Evolutionary conservation across 2,797 vertebrate species (phyloP).

Genomic region (Enteromius viviparus): DNA sequence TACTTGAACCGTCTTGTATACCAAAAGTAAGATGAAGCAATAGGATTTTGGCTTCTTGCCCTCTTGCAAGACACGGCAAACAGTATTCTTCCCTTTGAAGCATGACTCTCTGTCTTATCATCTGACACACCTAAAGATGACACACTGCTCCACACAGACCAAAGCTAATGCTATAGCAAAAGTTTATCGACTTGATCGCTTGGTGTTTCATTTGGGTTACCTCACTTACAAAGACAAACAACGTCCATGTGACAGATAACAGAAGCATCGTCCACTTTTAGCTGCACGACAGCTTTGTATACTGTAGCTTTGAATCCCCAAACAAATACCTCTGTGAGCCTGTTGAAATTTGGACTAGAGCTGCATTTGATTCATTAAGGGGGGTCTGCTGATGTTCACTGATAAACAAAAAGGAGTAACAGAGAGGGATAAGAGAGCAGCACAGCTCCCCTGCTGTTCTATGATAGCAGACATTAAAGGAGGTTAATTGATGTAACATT

Average conservation of each 20-base stretch:
- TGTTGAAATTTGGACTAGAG: background rate
- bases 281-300: background rate
- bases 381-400: constrained; percentile 14
- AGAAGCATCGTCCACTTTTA: background rate
- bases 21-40: constrained; percentile 13
- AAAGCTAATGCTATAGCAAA: background rate
- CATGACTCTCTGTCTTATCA: constrained; percentile 5
- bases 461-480: background rate
- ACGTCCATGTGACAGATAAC: background rate
- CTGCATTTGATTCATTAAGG: background rate
- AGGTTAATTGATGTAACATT: background rate
- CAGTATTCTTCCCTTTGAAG: background rate
- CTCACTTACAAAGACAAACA: background rate
- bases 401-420: background rate
- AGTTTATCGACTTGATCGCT: background rate
- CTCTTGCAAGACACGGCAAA: background rate
- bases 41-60: constrained; percentile 16
- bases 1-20: background rate
- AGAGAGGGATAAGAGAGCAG: background rate
- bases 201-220: background rate
- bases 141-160: background rate
- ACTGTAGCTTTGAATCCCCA: background rate
- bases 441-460: background rate
- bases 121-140: background rate
- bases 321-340: constrained; percentile 4